Evolutionary conservation across 2,888 invertebrate genomes (phyloP).

Genomic region (Lithophane socia): DNA sequence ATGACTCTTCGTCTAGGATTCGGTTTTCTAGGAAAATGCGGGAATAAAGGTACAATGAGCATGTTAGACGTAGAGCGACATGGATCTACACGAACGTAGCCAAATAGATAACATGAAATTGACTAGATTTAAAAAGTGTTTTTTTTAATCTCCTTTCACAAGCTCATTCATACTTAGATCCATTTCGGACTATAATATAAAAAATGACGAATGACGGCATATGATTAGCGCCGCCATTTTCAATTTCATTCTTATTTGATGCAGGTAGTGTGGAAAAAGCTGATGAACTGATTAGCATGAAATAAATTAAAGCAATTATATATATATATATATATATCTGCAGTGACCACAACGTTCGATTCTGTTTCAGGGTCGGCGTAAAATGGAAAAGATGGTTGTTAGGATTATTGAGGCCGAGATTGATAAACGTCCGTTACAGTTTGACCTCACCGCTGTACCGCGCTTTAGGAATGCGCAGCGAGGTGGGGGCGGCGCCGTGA

Average conservation of each 20-base stretch:
- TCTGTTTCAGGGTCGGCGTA: background rate
- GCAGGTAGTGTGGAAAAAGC: background rate
- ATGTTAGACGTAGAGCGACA: slow-evolving; percentile 9
- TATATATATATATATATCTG: background rate
- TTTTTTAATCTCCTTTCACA: too few relatives aligned
- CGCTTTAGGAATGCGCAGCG: too few relatives aligned
- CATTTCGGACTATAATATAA: background rate
- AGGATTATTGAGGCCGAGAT: background rate
- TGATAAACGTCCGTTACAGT: background rate
- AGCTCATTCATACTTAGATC: background rate
- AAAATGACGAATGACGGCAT: background rate
- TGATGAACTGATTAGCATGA: background rate
- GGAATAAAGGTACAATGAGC: slow-evolving; percentile 50
- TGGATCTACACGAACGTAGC: background rate
- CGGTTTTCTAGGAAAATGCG: slow-evolving; percentile 77
- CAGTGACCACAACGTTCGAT: background rate
- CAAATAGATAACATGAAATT: slow-evolving; percentile 7
- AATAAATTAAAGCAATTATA: background rate
- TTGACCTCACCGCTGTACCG: too few relatives aligned
- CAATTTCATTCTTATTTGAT: background rate
- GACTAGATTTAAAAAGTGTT: background rate
- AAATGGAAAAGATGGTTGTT: background rate
- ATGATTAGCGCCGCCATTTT: background rate
- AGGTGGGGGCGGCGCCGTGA: too few relatives aligned
- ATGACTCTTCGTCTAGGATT: slow-evolving; percentile 84